Evolutionary conservation across 2,797 vertebrate genomes (phyloP).

Genomic region (Siniperca undulata): DNA sequence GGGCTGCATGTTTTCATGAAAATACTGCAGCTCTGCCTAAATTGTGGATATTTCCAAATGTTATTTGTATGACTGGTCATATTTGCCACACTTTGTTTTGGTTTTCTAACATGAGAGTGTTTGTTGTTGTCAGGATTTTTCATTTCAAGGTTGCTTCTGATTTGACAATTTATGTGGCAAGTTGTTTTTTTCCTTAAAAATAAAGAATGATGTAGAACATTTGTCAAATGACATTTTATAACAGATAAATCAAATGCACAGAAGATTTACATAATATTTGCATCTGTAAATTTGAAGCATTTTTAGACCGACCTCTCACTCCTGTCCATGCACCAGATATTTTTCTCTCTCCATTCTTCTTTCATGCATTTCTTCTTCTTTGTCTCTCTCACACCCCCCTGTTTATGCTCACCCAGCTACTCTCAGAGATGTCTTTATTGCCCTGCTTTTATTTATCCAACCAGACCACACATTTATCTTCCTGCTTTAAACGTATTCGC

Average conservation of each 20-base stretch:
- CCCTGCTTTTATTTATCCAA: slow-evolving; percentile 33
- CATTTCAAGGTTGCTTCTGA: slow-evolving; percentile 6
- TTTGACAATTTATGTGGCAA: not conserved
- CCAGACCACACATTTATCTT: slow-evolving; percentile 45
- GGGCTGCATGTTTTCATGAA: not conserved
- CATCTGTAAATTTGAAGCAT: not conserved
- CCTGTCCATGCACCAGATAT: not conserved
- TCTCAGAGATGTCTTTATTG: slow-evolving; percentile 9
- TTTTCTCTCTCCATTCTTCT: not conserved
- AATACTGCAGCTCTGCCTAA: not conserved
- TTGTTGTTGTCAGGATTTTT: not conserved
- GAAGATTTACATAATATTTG: not conserved
- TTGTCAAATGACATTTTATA: slow-evolving; percentile 2
- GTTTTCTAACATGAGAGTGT: not conserved
- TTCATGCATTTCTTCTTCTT: slow-evolving; percentile 2
- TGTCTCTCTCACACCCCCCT: slow-evolving; percentile 1
- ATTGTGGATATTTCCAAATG: not conserved
- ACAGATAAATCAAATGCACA: not conserved
- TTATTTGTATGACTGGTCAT: slow-evolving; percentile 2
- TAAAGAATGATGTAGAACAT: slow-evolving; percentile 1
- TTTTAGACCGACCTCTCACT: not conserved
- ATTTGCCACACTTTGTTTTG: not conserved
- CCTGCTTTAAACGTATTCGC: not conserved
- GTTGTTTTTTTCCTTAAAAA: not conserved
- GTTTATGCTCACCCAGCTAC: slow-evolving; percentile 26